Base-by-base conservation (phyloP, 2,113 vertebrate genomes). In the Paradisaea rubra region DNA sequence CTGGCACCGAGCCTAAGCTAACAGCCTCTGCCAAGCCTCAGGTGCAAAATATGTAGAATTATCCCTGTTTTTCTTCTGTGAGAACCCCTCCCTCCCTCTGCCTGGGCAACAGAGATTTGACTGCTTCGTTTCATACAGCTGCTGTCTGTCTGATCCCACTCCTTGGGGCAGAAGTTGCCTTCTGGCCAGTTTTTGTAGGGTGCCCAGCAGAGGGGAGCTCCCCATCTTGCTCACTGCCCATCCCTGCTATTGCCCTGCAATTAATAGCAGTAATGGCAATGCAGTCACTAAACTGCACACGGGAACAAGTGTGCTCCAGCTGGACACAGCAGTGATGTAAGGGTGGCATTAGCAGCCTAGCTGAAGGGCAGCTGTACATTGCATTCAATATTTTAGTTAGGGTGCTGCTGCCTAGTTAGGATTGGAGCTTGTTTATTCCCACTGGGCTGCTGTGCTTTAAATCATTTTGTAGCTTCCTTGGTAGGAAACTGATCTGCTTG, bases 11-110 rank as follows among this genome's bases (percentile, higher is more conserved):
- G 94, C 95, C 95, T 88, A 56, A 92, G 82, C 86, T 70, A 92
- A 91, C 88, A 88, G 88, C 47, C 56, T 86, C 61, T 70, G 95
- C 91, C 86, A 90, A 92, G 56, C 80, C 83, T 88, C 94, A 93
- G 92, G 94, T 94, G 52, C 72, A 94, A 83, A 93, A 83, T 47
- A 81, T 13, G 2, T 66, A 0, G 60, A 70, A 70, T 88, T 92
- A 86, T 83, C 80, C 72, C 0, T 44, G 68, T 4, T 90, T 86
- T 93, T 66, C 56, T 83, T 83, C 72, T 83, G 60, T 31, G 45
- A 90, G 88, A 88, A 47, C 47, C 44, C 77, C 85, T 94, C 83
- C 87, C 24, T 87, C 74, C 45, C 71, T 92, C 72, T 86, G 79
- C 72, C 72, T 95, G 76, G 28, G 35, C 86, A 78, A 77, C 68